Evolutionary conservation across 2,797 vertebrate genomes (phyloP).

Genomic region (Poeciliopsis paucimaculata): DNA sequence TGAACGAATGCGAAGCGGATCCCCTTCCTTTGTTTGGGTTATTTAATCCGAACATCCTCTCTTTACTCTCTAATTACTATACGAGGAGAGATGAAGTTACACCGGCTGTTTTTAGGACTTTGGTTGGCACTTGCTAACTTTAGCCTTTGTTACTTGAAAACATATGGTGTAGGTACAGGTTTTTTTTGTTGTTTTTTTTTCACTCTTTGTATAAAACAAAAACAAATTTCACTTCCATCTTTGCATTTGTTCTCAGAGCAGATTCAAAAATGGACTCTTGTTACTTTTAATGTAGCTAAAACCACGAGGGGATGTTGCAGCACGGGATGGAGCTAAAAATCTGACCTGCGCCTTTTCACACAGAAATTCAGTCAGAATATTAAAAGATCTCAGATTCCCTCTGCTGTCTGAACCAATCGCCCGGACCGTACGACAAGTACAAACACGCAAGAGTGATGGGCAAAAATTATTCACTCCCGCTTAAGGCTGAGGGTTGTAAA

Average conservation of each 20-base stretch:
- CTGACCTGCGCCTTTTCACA: slow-evolving; percentile 1
- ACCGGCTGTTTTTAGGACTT: slow-evolving; percentile 28
- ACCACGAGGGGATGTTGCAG: not conserved
- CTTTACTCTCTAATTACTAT: slow-evolving; percentile 26
- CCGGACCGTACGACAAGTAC: not conserved
- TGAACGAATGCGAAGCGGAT: slow-evolving; percentile 60
- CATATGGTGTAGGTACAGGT: slow-evolving; percentile 35
- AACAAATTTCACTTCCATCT: slow-evolving; percentile 30
- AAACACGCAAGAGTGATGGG: not conserved
- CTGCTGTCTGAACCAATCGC: not conserved
- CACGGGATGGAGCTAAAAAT: slow-evolving; percentile 20
- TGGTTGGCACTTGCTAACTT: not conserved
- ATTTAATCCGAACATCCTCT: slow-evolving; percentile 46
- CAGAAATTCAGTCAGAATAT: slow-evolving; percentile 1
- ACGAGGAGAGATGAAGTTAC: slow-evolving; percentile 11
- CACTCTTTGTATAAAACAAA: not conserved
- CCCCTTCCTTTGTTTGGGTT: slow-evolving; percentile 48
- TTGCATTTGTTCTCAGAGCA: slow-evolving; percentile 17
- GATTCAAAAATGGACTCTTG: slow-evolving; percentile 69
- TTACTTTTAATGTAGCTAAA: slow-evolving; percentile 37
- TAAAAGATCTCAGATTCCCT: not conserved
- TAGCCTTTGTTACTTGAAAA: slow-evolving; percentile 10
- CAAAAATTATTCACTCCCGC: slow-evolving; percentile 13
- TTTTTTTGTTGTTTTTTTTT: slow-evolving; percentile 4
- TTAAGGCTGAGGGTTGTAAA: slow-evolving; percentile 1